phyloP scores from a whole-genome alignment of 2,888 invertebrate species.

The Mycalesis mineus region DNA sequence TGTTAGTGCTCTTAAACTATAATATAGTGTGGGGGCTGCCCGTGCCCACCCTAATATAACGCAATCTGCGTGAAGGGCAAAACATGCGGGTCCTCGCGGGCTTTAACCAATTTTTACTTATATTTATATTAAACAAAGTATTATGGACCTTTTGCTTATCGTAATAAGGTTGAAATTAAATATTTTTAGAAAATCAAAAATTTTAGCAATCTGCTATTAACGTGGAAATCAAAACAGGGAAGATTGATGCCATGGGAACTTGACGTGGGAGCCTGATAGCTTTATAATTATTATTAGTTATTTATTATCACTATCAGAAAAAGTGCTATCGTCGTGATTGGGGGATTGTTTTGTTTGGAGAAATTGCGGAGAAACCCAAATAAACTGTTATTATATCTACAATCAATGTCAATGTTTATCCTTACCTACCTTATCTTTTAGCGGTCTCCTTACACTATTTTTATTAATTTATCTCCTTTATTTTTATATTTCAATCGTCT shows the following conservation, averaged over 20 bases:
- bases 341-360: not conserved
- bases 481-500: no score
- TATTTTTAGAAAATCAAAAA: slow-evolving; percentile 16
- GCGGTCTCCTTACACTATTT: no score
- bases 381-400: not conserved
- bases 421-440: no score
- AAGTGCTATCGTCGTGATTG: not conserved
- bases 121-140: slow-evolving; percentile 22
- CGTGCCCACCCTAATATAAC: slow-evolving; percentile 48
- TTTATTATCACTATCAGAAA: slow-evolving; percentile 21
- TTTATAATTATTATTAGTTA: slow-evolving; percentile 36
- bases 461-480: no score
- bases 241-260: slow-evolving; percentile 69
- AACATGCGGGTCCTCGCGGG: slow-evolving; percentile 60
- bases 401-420: not conserved
- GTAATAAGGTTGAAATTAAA: slow-evolving; percentile 27
- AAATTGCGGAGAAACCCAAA: not conserved
- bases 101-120: slow-evolving; percentile 46
- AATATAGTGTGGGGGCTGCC: slow-evolving; percentile 46
- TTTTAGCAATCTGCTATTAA: slow-evolving; percentile 60
- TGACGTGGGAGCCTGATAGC: slow-evolving; percentile 49
- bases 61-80: slow-evolving; percentile 53
- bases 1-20: slow-evolving; percentile 35
- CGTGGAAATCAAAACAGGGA: slow-evolving; percentile 67
- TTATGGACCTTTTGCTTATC: slow-evolving; percentile 29